These are phyloP conservation scores for Sula dactylatra DNA, from an alignment of 2,113 vertebrate species.

Conservation along the genomic window DNA sequence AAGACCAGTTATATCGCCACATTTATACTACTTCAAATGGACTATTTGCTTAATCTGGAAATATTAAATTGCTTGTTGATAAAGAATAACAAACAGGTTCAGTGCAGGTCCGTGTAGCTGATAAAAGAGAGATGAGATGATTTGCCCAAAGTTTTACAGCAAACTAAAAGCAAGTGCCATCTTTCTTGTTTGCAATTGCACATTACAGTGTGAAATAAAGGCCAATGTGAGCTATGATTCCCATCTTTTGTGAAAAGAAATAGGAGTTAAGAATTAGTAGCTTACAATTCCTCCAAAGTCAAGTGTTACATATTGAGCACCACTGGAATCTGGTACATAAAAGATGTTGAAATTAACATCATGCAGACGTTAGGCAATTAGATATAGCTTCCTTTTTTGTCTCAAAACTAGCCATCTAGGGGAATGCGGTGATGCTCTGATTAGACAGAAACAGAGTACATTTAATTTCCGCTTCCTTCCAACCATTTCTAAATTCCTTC, in stretches of 20 bases:
- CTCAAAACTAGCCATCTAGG: not conserved
- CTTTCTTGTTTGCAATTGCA: not conserved
- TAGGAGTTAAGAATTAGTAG: not conserved
- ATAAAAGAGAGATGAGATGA: not conserved
- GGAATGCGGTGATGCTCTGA: not conserved
- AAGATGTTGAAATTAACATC: not conserved
- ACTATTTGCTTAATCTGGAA: not conserved
- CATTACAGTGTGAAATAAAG: not conserved
- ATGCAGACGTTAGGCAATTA: not conserved
- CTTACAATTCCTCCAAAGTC: not conserved
- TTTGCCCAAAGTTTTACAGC: not conserved
- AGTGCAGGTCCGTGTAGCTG: not conserved
- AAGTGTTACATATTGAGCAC: not conserved
- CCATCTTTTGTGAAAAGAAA: not conserved
- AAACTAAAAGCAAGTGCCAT: not conserved
- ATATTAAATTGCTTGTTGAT: too few relatives aligned
- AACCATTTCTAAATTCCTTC: slow-evolving; percentile 21
- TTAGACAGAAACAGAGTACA: not conserved
- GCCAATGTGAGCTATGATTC: not conserved
- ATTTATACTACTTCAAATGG: not conserved
- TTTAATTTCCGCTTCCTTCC: slow-evolving; percentile 17
- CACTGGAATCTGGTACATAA: not conserved
- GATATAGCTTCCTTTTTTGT: not conserved
- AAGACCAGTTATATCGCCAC: not conserved
- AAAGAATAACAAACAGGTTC: too few relatives aligned